Evolutionary conservation across 2,113 vertebrate species (phyloP), one percentile per base, ranked within the genome.

Genomic region (Sinocyclocheilus rhinocerous): DNA sequence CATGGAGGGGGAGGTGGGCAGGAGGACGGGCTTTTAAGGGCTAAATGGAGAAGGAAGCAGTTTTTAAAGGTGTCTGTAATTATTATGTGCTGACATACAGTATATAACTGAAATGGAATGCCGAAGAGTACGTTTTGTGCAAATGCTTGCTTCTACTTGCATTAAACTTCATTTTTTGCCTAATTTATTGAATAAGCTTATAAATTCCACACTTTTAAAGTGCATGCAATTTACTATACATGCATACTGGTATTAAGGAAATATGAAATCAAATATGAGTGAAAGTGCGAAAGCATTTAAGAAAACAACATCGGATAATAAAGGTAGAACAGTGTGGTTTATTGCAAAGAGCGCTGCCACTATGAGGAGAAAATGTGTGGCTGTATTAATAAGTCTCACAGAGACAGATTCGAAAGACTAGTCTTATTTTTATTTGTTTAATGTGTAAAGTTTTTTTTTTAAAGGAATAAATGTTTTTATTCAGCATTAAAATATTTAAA

Each of bases 21-120:
- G n/a, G 15, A 52, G 15, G 73, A 76, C 22, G 0, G n/a, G 57
- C 39, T 81, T 81, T 81, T n/a, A 81, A n/a, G 22, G 15, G 12
- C 29, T 63, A 81, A 82, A 69, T 69, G 26, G 24, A 82, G 80
- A 81, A 45, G 36, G 22, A 63, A 33, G 61, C 80, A 82, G 24
- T 52, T 9, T 69, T 69, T 50, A 69, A 80, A 80, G 48, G 33
- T 80, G 55, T 42, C 11, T 22, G 36, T 69, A 50, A 52, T 81
- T 69, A 67, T 67, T 65, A 61, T 39, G 55, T 18, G 2, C 79
- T 2, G 57, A 65, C n/a, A 42, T 48, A 20, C 36, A 15, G n/a
- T 18, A 48, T 76, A 45, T 80, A 59, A 59, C 78, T 48, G 1
- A 33, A 81, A 80, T 26, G 15, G 70, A 3, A 24, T 0, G 55